phyloP scores from a whole-genome alignment of 2,797 vertebrate genomes.

The Myiotriccus ornatus region DNA sequence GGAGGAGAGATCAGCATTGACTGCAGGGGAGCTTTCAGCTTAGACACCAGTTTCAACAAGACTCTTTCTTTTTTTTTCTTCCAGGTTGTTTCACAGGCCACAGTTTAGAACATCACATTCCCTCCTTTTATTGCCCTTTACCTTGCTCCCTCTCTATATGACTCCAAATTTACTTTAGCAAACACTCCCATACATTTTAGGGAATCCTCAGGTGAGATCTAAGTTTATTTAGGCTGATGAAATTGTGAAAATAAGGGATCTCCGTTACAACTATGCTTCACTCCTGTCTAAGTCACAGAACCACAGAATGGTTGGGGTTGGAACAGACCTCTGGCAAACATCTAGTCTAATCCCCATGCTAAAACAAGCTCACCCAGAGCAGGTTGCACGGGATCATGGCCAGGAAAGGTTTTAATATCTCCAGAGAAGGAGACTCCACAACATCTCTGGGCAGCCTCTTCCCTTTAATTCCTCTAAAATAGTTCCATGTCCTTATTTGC shows the following conservation, averaged over 20 bases:
- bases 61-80: background rate
- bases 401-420: background rate
- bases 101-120: background rate
- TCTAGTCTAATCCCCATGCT: background rate
- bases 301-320: background rate
- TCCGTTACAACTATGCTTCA: background rate
- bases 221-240: background rate
- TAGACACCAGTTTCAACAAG: background rate
- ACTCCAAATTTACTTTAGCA: background rate
- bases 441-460: background rate
- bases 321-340: background rate
- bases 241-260: background rate
- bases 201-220: background rate
- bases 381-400: background rate
- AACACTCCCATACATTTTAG: background rate
- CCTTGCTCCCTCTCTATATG: background rate
- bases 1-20: background rate
- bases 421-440: background rate
- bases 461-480: background rate
- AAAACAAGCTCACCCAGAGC: background rate
- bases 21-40: background rate
- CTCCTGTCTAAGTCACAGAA: background rate
- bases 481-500: background rate
- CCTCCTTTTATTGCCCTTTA: background rate
- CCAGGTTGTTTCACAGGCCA: background rate